These are phyloP conservation scores for Neosilurus hyrtlii DNA, from an alignment of 2,797 vertebrate genomes.

Conservation along the genomic window DNA sequence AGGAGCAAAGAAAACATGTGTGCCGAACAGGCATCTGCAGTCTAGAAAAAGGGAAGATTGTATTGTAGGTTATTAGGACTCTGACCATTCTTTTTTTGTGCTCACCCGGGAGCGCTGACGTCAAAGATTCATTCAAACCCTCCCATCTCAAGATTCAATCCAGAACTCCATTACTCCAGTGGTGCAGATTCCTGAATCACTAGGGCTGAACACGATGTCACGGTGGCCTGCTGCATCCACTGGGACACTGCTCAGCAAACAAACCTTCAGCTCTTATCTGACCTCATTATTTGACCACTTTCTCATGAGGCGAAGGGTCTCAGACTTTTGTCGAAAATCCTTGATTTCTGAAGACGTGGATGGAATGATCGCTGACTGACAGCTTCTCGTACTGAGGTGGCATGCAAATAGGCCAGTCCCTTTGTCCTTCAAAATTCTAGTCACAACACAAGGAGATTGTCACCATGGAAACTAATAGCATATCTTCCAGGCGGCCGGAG, in stretches of 20 bases:
- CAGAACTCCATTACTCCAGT: constrained; percentile 31
- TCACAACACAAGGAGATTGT: constrained; percentile 61
- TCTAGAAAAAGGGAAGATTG: neutral
- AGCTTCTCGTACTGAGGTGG: constrained; percentile 34
- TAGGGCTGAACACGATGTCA: constrained; percentile 15
- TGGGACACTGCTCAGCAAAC: constrained; percentile 33
- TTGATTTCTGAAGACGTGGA: constrained; percentile 45
- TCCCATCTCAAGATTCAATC: constrained; percentile 3
- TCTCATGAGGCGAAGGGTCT: constrained; percentile 28
- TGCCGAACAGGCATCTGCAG: neutral
- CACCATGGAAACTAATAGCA: constrained; percentile 65
- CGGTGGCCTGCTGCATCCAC: constrained; percentile 16
- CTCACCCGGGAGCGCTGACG: neutral
- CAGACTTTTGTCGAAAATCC: constrained; percentile 34
- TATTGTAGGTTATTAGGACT: neutral
- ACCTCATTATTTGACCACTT: constrained; percentile 44
- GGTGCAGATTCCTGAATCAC: constrained; percentile 31
- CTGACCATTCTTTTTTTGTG: neutral
- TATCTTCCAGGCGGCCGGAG: constrained; percentile 56
- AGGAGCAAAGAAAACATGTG: neutral
- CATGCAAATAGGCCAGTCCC: constrained; percentile 49
- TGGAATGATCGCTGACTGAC: constrained; percentile 38
- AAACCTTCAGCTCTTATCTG: constrained; percentile 41
- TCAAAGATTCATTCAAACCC: neutral
- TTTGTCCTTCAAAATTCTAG: constrained; percentile 50